phyloP scores from a whole-genome alignment of 1,140 invertebrate species.

The Dryas iulia region DNA sequence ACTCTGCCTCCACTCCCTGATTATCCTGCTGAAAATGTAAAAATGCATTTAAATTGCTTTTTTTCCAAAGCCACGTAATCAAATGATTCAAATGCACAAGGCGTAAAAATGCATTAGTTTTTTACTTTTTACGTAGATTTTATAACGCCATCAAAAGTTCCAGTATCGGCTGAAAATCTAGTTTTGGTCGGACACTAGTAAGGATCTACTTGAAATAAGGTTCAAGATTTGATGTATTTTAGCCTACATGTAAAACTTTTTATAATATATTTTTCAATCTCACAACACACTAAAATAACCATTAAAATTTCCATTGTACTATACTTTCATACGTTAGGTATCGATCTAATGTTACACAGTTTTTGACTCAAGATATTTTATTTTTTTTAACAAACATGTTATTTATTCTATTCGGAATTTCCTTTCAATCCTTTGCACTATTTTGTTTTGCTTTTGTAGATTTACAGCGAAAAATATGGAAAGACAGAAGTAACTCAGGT shows the following conservation, averaged over 20 bases:
- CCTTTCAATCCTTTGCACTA: neutral
- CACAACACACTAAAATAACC: neutral
- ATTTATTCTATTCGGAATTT: neutral
- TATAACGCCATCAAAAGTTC: too few species aligned
- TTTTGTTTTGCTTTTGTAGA: neutral
- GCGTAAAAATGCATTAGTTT: too few species aligned
- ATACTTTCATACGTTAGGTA: neutral
- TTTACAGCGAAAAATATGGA: neutral
- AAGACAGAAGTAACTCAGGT: slow-evolving; percentile 21
- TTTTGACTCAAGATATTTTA: neutral
- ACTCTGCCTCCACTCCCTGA: too few species aligned
- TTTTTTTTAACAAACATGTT: neutral
- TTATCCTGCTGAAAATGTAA: too few species aligned
- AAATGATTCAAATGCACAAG: too few species aligned
- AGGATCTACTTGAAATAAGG: too few species aligned
- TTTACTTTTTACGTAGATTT: too few species aligned
- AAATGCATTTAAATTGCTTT: too few species aligned
- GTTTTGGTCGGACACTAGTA: too few species aligned
- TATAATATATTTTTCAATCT: neutral
- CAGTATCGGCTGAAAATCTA: too few species aligned
- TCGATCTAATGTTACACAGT: neutral
- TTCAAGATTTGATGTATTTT: neutral
- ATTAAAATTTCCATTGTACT: neutral
- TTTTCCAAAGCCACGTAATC: too few species aligned
- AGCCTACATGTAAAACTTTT: neutral